phyloP scores from a whole-genome alignment of 2,888 invertebrate species.

The Orchestes rusci region DNA sequence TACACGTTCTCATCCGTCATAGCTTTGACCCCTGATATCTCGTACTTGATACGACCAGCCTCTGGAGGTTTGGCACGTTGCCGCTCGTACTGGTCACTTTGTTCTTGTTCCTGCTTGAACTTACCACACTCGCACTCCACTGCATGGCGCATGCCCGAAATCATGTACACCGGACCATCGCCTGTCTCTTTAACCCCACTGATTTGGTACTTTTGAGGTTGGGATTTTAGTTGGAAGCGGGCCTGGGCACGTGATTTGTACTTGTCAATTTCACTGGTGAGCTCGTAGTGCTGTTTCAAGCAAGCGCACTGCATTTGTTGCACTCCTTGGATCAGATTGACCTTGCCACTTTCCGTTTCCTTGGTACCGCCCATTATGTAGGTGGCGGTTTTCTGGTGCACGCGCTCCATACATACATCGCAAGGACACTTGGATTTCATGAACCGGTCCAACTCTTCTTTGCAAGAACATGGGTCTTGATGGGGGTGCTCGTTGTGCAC shows the following conservation, averaged over 20 bases:
- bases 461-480: constrained; percentile 25
- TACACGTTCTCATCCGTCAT: constrained; percentile 37
- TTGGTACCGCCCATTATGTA: constrained; percentile 30
- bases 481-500: too few relatives aligned
- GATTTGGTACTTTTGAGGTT: constrained; percentile 29
- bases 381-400: constrained; percentile 22
- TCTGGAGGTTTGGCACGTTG: constrained; percentile 33
- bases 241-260: constrained; percentile 27
- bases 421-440: constrained; percentile 29
- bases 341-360: constrained; percentile 24
- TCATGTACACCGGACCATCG: constrained; percentile 29
- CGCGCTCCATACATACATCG: constrained; percentile 26
- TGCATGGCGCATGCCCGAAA: constrained; percentile 28
- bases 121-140: constrained; percentile 30
- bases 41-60: constrained; percentile 34
- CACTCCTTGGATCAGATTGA: constrained; percentile 26
- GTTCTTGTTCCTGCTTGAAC: constrained; percentile 24
- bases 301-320: constrained; percentile 28
- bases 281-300: constrained; percentile 25
- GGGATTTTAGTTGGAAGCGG: constrained; percentile 24
- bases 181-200: constrained; percentile 28
- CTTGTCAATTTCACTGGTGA: constrained; percentile 26
- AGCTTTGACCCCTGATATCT: constrained; percentile 33
- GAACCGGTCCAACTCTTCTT: constrained; percentile 26
- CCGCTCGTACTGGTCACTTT: constrained; percentile 25